These are phyloP conservation scores for Gyps fulvus DNA, from an alignment of 2,113 vertebrate species.

Conservation along the genomic window DNA sequence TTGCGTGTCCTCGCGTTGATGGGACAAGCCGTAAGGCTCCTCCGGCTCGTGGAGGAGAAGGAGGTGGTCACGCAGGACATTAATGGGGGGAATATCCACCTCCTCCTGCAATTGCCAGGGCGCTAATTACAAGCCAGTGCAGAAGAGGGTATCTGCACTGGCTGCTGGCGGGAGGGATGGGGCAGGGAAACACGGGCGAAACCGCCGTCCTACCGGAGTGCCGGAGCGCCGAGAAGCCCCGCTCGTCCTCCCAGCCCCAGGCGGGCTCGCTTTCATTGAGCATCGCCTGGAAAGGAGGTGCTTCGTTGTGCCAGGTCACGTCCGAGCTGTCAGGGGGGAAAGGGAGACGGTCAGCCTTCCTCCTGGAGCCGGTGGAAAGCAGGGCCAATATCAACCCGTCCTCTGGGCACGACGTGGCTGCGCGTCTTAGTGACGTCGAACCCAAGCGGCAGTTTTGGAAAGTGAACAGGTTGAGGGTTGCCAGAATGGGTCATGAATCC, in stretches of 20 bases:
- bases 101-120: neutral
- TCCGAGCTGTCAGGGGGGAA: conserved; percentile 72
- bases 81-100: neutral
- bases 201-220: conserved; percentile 82
- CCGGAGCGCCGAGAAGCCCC: conserved; percentile 93
- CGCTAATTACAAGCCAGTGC: neutral
- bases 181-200: rapidly evolving
- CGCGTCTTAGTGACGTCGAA: neutral
- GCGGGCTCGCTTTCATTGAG: conserved; percentile 77
- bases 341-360: neutral
- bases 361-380: neutral
- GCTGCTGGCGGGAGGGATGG: neutral
- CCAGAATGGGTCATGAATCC: neutral
- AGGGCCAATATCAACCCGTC: neutral
- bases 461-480: neutral
- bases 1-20: neutral
- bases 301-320: conserved; percentile 76
- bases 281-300: conserved; percentile 55
- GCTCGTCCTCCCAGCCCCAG: conserved; percentile 86
- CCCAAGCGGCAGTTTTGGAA: neutral
- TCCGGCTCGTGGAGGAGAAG: neutral
- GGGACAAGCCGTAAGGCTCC: neutral
- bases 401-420: rapidly evolving
- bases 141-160: neutral
- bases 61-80: neutral